phyloP scores from a whole-genome alignment of 2,888 invertebrate species.

The Thecocarcelia acutangulata region DNA sequence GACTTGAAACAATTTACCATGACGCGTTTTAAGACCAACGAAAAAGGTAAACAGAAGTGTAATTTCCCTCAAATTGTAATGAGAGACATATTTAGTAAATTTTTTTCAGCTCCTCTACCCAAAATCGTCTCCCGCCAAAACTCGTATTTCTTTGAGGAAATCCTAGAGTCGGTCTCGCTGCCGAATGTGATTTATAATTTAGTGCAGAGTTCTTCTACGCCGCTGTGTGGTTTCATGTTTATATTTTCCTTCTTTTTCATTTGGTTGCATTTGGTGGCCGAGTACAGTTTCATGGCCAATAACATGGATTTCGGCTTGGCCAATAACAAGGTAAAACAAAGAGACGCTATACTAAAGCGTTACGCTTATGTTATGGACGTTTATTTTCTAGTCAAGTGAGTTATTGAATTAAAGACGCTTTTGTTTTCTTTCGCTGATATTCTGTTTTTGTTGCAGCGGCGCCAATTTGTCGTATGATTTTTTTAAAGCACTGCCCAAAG shows the following conservation, averaged over 20 bases:
- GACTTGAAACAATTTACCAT: conserved; percentile 56
- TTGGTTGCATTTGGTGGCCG: conserved; percentile 84
- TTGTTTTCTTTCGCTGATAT: not conserved
- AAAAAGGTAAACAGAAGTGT: conserved; percentile 25
- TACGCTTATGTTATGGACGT: conserved; percentile 73
- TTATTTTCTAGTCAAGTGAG: conserved; percentile 85
- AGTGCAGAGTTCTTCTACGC: conserved; percentile 66
- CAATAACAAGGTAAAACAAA: conserved; percentile 60
- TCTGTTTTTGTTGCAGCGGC: conserved; percentile 81
- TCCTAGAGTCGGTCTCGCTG: conserved; percentile 69
- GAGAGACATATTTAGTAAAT: too few species aligned
- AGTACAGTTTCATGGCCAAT: conserved; percentile 84
- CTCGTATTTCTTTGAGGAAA: conserved; percentile 68
- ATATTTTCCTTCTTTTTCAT: conserved; percentile 86
- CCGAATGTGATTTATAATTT: conserved; percentile 71
- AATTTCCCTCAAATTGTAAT: too few species aligned
- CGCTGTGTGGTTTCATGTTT: conserved; percentile 76
- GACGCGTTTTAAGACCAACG: conserved; percentile 29
- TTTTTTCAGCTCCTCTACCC: conserved; percentile 50
- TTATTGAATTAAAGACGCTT: not conserved
- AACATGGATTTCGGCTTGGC: conserved; percentile 69
- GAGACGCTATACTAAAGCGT: conserved; percentile 72
- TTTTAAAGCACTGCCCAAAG: conserved; percentile 82
- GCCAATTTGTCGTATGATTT: conserved; percentile 83
- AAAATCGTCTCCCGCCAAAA: conserved; percentile 61